Percentiles rank a stretch among this genome's conserved stretches.
Evolutionary conservation across 2,888 invertebrate genomes (phyloP).

Genomic region (Leucophora obtusa): DNA sequence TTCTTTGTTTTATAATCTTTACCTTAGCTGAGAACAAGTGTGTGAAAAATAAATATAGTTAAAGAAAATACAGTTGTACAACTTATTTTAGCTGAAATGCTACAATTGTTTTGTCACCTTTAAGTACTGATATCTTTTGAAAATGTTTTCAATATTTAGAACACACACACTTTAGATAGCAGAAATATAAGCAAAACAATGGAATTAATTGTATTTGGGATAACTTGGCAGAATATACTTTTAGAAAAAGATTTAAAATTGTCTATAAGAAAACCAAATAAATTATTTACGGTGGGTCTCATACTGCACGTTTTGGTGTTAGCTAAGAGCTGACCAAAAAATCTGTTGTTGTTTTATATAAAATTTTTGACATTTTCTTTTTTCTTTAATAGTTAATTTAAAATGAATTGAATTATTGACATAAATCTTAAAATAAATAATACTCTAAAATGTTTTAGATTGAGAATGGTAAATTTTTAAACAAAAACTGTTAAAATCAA

Average conservation of each 20-base stretch:
- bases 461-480: too few species aligned
- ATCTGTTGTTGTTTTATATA: too few species aligned
- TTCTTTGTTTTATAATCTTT: too few species aligned
- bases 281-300: not conserved
- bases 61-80: not conserved
- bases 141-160: conserved; percentile 21
- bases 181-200: not conserved
- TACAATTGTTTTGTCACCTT: conserved; percentile 60
- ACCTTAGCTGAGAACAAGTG: conserved; percentile 34
- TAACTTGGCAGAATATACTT: not conserved
- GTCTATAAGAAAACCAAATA: conserved; percentile 10
- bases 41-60: conserved; percentile 40
- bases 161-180: conserved; percentile 28
- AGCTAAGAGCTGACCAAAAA: too few species aligned
- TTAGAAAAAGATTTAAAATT: not conserved
- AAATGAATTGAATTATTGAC: too few species aligned
- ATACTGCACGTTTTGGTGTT: too few species aligned
- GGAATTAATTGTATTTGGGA: not conserved
- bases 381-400: too few species aligned
- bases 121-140: not conserved
- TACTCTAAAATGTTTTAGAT: too few species aligned
- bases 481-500: too few species aligned
- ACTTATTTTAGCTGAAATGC: conserved; percentile 6
- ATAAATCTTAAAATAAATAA: too few species aligned
- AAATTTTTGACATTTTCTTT: too few species aligned